phyloP scores from a whole-genome alignment of 64 coral and sea anemone species.

The Pocillopora verrucosa region DNA sequence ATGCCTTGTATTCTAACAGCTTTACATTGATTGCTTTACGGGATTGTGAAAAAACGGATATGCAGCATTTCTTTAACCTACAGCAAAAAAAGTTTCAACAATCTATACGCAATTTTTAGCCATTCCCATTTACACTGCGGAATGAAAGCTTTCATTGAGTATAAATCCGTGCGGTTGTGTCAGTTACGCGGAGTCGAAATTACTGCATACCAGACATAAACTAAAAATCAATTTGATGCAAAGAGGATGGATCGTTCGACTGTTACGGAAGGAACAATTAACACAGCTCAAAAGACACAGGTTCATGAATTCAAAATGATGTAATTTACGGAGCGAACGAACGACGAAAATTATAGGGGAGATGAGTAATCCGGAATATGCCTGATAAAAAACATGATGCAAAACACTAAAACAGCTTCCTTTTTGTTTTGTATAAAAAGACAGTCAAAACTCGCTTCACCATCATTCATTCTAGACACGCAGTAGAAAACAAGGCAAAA shows the following conservation, averaged over 20 bases:
- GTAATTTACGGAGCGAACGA: not conserved
- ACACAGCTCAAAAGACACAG: not conserved
- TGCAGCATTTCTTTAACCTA: no score
- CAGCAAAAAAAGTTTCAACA: no score
- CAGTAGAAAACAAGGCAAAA: not conserved
- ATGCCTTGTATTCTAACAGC: no score
- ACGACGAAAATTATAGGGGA: not conserved
- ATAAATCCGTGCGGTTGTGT: not conserved
- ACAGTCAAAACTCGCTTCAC: not conserved
- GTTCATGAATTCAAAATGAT: not conserved
- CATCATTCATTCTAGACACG: not conserved
- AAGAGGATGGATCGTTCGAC: not conserved
- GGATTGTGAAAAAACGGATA: no score
- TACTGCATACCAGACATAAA: not conserved
- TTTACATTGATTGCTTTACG: no score
- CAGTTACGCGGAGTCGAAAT: not conserved
- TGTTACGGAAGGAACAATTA: not conserved
- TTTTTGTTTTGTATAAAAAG: not conserved
- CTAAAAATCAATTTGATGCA: not conserved
- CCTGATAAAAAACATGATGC: not conserved
- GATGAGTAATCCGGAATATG: no score
- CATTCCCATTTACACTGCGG: no score
- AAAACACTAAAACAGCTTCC: not conserved
- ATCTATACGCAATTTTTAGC: no score
- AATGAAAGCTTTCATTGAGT: no score